Evolutionary conservation across 2,797 vertebrate species (phyloP).

Genomic region (Sebastes matsubarae): DNA sequence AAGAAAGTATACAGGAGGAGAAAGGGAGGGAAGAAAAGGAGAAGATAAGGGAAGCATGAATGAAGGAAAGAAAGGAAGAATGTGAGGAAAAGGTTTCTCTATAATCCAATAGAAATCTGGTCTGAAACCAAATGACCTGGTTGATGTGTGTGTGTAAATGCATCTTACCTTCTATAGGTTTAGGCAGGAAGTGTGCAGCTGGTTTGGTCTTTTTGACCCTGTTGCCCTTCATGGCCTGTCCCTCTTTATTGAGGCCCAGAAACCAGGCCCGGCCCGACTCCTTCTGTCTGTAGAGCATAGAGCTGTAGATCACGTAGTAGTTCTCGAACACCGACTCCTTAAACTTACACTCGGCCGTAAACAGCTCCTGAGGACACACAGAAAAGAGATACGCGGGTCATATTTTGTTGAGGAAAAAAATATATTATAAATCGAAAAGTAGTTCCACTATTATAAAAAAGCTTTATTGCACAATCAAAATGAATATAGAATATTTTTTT

Average conservation of each 20-base stretch:
- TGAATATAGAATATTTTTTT: not conserved
- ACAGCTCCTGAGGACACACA: slow-evolving; percentile 88
- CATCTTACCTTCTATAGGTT: slow-evolving; percentile 94
- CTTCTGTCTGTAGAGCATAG: slow-evolving; percentile 97
- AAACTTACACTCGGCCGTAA: slow-evolving; percentile 97
- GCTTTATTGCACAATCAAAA: not conserved
- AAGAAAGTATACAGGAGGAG: not conserved
- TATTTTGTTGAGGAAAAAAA: not conserved
- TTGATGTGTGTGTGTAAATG: not conserved
- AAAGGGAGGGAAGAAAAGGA: not conserved
- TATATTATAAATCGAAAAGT: not conserved
- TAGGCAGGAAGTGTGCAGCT: slow-evolving; percentile 98
- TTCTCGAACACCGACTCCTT: slow-evolving; percentile 99
- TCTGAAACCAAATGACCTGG: not conserved
- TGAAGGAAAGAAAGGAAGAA: not conserved
- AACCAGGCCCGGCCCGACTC: slow-evolving; percentile 97
- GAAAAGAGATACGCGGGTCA: not conserved
- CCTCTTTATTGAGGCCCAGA: slow-evolving; percentile 96
- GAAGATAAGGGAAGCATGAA: not conserved
- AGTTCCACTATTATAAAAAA: not conserved
- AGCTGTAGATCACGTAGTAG: slow-evolving; percentile 98
- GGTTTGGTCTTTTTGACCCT: slow-evolving; percentile 98
- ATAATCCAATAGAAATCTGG: not conserved
- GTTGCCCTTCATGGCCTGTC: slow-evolving; percentile 96
- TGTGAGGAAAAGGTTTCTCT: not conserved